Evolutionary conservation across 2,113 vertebrate species (phyloP).

Genomic region (Ptychochromis oligacanthus): DNA sequence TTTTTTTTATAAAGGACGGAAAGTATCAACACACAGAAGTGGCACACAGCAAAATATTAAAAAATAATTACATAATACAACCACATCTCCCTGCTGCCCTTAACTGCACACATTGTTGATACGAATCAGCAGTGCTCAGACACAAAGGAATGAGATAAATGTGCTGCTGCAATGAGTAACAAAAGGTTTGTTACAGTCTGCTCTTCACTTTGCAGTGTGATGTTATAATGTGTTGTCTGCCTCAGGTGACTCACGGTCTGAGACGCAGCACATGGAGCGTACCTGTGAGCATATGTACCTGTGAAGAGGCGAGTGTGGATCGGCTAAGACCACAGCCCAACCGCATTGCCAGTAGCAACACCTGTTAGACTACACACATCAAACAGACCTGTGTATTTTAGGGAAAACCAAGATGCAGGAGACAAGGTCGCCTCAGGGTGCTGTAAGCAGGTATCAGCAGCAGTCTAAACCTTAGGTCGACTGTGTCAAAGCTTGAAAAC

Average conservation of each 20-base stretch:
- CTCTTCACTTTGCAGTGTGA: background rate
- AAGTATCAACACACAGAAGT: background rate
- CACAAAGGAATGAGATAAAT: background rate
- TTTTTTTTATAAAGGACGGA: background rate
- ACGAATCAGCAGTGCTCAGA: background rate
- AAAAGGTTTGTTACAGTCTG: background rate
- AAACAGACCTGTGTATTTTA: background rate
- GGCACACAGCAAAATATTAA: background rate
- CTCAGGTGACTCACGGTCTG: too few species aligned
- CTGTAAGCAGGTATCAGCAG: background rate
- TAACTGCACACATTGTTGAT: too few species aligned
- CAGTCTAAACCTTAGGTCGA: background rate
- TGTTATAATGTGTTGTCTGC: too few species aligned
- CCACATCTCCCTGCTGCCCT: background rate
- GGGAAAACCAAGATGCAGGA: conserved; percentile 6
- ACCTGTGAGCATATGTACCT: too few species aligned
- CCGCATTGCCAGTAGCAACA: background rate
- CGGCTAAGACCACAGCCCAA: conserved; percentile 19
- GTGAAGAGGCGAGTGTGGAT: too few species aligned
- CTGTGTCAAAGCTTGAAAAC: background rate
- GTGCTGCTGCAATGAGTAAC: background rate
- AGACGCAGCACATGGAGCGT: too few species aligned
- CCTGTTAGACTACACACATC: conserved; percentile 32
- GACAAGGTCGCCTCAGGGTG: background rate
- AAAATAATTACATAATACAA: background rate